Evolutionary conservation across 2,888 invertebrate species (phyloP).

Genomic region (Serrognathus titanus): DNA sequence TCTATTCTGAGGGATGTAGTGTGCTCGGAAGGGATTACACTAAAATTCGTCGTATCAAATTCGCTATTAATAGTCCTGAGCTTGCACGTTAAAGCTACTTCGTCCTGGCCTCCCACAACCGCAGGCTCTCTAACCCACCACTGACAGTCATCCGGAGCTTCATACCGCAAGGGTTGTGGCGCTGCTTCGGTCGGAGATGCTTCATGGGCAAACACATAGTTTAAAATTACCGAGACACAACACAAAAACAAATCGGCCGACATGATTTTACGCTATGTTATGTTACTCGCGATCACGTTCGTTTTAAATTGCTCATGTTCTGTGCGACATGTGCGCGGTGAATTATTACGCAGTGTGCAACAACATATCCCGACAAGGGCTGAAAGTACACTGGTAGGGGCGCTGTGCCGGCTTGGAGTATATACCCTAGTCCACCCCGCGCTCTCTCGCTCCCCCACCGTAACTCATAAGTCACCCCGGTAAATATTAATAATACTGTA

Average conservation of each 20-base stretch:
- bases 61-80: slow-evolving; percentile 83
- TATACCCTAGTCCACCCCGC: slow-evolving; percentile 25
- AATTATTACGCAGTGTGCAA: neutral
- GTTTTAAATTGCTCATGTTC: neutral
- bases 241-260: slow-evolving; percentile 3
- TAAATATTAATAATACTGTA: slow-evolving; percentile 30
- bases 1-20: slow-evolving; percentile 75
- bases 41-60: slow-evolving; percentile 84
- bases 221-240: slow-evolving; percentile 7
- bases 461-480: slow-evolving; percentile 30
- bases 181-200: slow-evolving; percentile 10
- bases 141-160: slow-evolving; percentile 83
- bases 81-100: slow-evolving; percentile 75
- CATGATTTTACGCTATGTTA: neutral
- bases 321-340: slow-evolving; percentile 12
- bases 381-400: slow-evolving; percentile 28
- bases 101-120: slow-evolving; percentile 55
- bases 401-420: slow-evolving; percentile 28
- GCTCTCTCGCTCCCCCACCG: slow-evolving; percentile 19
- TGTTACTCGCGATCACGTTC: too few relatives aligned
- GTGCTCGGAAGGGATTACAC: slow-evolving; percentile 79
- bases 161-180: slow-evolving; percentile 58
- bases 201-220: slow-evolving; percentile 2
- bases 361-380: slow-evolving; percentile 18
- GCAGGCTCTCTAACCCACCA: slow-evolving; percentile 67